Evolutionary conservation across 2,888 invertebrate genomes (phyloP), one percentile per base, ranked within the genome.

Genomic region (Caenorhabditis sp.): DNA sequence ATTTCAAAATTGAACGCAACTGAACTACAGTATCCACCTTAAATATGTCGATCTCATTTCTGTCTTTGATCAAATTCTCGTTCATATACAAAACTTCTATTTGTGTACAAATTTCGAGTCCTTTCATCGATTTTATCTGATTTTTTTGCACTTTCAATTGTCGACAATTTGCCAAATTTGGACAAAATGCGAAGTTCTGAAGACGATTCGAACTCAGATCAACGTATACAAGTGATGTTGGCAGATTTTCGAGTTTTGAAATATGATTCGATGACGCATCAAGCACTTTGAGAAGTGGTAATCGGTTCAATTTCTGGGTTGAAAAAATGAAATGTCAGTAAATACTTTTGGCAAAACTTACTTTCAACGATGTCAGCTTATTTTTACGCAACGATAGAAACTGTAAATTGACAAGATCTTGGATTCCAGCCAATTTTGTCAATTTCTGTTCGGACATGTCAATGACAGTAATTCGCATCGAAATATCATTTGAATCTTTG

Each of bases 251-350:
- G 19, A 84, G 60, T 55, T 83, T 83, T 10, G 68, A 27, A 24
- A 84, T 70, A 51, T 72, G 72, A 62, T 84, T 84, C 26, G 69
- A 67, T 6, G 81, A 81, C 8, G 76, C 69, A 57, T 84, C 84
- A 8, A 84, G 70, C 37, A 78, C 77, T 49, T 62, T 58, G 4
- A 84, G 66, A 36, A 66, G 62, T 4, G 69, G 70, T 3, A 84
- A 53, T 8, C 71, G 63, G 3, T 68, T 65, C 24, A 84, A 62
- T 64, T 83, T 82, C 71, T 71, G 59, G n/a, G n/a, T n/a, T n/a
- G n/a, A n/a, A n/a, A n/a, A n/a, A 64, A 37, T 31, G 10, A 6
- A 6, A 31, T 4, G 10, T 31, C 31, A 31, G 5, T 31, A 31
- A 31, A 31, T 31, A 6, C 31, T 23, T 6, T 1, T 58, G 57